phyloP scores from a whole-genome alignment of 2,113 vertebrate genomes.

The Ceuthmochares aereus region DNA sequence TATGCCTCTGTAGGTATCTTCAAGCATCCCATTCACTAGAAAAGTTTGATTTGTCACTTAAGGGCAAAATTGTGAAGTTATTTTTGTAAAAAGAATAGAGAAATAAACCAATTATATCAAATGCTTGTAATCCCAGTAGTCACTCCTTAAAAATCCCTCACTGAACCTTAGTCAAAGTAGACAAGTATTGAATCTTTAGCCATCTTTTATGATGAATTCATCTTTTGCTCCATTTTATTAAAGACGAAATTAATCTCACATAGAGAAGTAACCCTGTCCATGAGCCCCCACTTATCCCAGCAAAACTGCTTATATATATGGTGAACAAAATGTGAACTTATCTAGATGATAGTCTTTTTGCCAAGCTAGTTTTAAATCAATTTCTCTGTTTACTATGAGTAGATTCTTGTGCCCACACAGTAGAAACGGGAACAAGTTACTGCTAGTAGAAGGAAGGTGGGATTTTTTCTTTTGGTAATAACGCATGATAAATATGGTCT shows the following conservation, averaged over 20 bases:
- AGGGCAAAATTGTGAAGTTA: not conserved
- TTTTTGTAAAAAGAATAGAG: not conserved
- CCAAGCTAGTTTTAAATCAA: not conserved
- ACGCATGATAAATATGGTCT: not conserved
- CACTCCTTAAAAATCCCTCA: not conserved
- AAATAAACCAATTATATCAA: not conserved
- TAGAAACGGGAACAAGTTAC: not conserved
- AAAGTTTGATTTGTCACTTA: not conserved
- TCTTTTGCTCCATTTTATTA: not conserved
- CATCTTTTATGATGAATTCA: not conserved
- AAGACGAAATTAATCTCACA: not conserved
- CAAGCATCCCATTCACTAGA: not conserved
- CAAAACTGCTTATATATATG: not conserved
- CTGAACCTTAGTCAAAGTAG: not conserved
- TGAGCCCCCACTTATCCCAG: not conserved
- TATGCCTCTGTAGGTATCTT: not conserved
- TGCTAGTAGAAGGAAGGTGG: not conserved
- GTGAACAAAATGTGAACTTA: not conserved
- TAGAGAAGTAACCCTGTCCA: not conserved
- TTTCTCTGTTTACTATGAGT: conserved; percentile 11
- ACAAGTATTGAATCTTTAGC: not conserved
- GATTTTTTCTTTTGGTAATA: not conserved
- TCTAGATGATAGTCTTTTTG: not conserved
- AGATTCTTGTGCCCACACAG: conserved; percentile 2
- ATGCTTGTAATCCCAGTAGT: not conserved